These are phyloP conservation scores for Xyrauchen texanus DNA, from an alignment of 2,113 vertebrate genomes.

Conservation along the genomic window DNA sequence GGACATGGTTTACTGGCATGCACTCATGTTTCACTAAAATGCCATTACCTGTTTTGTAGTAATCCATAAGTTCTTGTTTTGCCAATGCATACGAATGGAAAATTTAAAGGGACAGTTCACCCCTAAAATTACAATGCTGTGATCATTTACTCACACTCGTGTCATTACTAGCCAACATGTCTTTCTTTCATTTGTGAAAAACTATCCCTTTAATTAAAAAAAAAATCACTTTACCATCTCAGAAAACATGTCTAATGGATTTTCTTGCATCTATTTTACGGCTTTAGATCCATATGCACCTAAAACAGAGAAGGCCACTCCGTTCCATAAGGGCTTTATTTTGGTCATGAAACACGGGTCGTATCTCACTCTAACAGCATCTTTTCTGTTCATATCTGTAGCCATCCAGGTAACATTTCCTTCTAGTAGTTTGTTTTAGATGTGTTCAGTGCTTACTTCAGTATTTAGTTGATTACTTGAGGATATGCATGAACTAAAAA, in stretches of 20 bases:
- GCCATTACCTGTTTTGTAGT: not conserved
- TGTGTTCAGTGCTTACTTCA: too few species aligned
- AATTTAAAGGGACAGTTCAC: too few species aligned
- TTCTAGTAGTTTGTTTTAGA: slow-evolving; percentile 61
- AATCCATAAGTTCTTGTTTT: too few species aligned
- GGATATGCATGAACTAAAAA: too few species aligned
- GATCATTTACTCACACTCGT: too few species aligned
- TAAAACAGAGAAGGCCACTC: slow-evolving; percentile 77
- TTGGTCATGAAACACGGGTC: slow-evolving; percentile 86
- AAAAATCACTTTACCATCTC: too few species aligned
- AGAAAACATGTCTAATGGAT: not conserved
- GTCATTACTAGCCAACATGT: too few species aligned
- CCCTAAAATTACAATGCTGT: too few species aligned
- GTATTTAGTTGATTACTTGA: too few species aligned
- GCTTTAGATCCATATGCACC: slow-evolving; percentile 78
- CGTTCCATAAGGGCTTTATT: slow-evolving; percentile 85
- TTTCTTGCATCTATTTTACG: slow-evolving; percentile 38
- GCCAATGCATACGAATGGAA: not conserved
- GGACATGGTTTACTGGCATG: slow-evolving; percentile 42
- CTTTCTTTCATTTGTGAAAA: too few species aligned
- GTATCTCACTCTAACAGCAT: slow-evolving; percentile 84
- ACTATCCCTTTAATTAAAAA: not conserved
- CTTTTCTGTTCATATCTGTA: slow-evolving; percentile 93
- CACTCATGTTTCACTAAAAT: not conserved
- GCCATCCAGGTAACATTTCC: slow-evolving; percentile 86